phyloP scores from a whole-genome alignment of 2,797 vertebrate genomes.

The Sciurus vulgaris region DNA sequence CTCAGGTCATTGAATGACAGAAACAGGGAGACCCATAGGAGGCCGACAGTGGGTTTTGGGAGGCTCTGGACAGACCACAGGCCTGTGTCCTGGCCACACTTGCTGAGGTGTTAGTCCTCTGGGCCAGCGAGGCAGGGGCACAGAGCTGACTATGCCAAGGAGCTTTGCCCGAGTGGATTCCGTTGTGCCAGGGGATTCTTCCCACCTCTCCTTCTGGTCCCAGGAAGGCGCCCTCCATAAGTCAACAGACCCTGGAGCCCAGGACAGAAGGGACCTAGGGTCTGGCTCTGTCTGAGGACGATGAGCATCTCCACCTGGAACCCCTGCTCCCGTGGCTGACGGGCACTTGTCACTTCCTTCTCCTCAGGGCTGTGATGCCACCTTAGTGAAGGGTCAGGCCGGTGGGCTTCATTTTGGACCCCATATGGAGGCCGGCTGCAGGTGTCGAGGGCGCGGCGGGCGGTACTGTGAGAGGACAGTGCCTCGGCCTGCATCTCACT shows the following conservation, averaged over 20 bases:
- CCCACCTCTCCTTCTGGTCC: background rate
- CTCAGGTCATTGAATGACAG: background rate
- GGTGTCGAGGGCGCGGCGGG: background rate
- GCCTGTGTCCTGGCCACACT: background rate
- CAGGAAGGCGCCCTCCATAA: background rate
- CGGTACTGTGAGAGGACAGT: background rate
- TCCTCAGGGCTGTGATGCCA: accelerated
- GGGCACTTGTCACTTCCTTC: accelerated
- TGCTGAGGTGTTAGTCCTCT: no score
- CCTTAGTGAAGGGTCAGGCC: no score
- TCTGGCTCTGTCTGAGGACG: no score
- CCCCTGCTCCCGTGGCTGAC: accelerated
- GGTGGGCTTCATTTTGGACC: background rate
- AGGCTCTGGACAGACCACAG: accelerated
- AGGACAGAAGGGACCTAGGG: background rate
- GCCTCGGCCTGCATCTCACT: background rate
- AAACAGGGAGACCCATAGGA: background rate
- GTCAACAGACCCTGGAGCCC: background rate
- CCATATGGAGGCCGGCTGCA: accelerated
- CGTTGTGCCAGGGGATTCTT: background rate
- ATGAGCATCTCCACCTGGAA: background rate
- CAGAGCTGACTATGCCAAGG: no score
- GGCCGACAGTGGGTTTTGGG: background rate
- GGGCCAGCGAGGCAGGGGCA: no score
- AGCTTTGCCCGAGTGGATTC: no score